phyloP scores from a whole-genome alignment of 2,888 invertebrate species.

The Leptopilina syphax region DNA sequence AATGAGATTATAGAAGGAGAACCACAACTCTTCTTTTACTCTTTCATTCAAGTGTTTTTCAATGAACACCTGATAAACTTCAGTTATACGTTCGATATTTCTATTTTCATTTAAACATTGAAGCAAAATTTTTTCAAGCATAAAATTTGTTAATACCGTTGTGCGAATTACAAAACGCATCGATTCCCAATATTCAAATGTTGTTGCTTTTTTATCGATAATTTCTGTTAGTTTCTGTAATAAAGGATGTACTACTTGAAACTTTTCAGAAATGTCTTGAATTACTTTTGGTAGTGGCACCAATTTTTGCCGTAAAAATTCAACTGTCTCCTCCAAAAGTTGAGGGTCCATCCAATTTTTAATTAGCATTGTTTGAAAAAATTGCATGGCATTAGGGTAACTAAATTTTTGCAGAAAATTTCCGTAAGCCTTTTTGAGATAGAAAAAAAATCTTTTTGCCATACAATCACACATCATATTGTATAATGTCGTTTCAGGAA shows the following conservation, averaged over 20 bases:
- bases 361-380: neutral
- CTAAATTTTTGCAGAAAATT: neutral
- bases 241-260: neutral
- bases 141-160: neutral
- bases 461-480: neutral
- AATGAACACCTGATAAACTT: neutral
- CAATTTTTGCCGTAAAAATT: neutral
- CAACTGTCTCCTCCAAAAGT: neutral
- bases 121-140: constrained; percentile 1
- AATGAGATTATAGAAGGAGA: neutral
- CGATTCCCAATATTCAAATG: constrained; percentile 18
- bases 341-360: neutral
- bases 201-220: neutral
- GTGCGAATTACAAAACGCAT: neutral
- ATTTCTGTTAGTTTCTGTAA: neutral
- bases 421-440: neutral
- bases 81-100: neutral
- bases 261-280: neutral
- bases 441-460: neutral
- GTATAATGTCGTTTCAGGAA: neutral
- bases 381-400: neutral
- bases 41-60: neutral
- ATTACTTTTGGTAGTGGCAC: neutral
- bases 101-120: neutral
- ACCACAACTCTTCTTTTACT: neutral